Conservation (phyloP, 1,140 invertebrate species). For the Bicyclus anynana region DNA sequence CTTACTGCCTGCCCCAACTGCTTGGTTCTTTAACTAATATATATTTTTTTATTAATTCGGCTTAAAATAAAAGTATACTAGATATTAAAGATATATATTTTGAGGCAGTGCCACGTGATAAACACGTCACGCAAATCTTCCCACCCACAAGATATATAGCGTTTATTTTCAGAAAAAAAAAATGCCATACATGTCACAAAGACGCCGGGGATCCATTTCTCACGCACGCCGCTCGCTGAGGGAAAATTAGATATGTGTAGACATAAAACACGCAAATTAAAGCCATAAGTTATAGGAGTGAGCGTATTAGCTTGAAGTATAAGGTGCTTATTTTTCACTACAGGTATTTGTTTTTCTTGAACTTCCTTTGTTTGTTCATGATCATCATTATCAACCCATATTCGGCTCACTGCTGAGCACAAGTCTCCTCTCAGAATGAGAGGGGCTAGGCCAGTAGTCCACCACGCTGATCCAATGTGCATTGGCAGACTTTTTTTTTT, state of each 20-base stretch:
- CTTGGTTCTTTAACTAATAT: too few relatives aligned
- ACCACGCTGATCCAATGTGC: too few relatives aligned
- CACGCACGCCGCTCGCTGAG: neutral
- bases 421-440: too few relatives aligned
- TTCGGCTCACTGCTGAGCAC: too few relatives aligned
- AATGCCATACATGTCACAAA: neutral
- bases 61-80: too few relatives aligned
- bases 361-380: too few relatives aligned
- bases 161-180: neutral
- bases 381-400: too few relatives aligned
- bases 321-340: neutral
- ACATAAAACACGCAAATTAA: constrained; percentile 1
- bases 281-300: neutral
- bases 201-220: neutral
- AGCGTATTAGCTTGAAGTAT: neutral
- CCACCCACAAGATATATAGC: neutral
- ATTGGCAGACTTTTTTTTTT: too few relatives aligned
- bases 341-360: too few relatives aligned
- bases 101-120: neutral
- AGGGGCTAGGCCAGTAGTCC: too few relatives aligned
- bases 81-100: neutral
- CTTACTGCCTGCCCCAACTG: too few relatives aligned
- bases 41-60: too few relatives aligned
- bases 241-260: constrained; percentile 4
- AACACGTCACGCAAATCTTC: neutral